Evolutionary conservation across 2,113 vertebrate species (phyloP).

Genomic region (Oreochromis spilurus): DNA sequence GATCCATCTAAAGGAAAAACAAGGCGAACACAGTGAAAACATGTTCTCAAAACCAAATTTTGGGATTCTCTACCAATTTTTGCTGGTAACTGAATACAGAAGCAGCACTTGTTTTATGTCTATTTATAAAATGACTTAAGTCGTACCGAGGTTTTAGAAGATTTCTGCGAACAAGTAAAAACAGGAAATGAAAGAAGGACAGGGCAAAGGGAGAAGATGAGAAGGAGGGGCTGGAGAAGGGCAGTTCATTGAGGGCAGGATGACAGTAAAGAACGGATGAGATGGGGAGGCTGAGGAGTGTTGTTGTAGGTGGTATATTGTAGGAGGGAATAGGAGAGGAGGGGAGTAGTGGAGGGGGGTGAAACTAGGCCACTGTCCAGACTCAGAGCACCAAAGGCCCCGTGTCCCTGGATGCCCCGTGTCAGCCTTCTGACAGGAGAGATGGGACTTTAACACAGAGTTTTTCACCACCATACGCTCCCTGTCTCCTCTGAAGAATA

Average conservation of each 20-base stretch:
- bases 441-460: slow-evolving; percentile 70
- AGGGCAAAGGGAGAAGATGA: background rate
- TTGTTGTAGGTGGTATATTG: slow-evolving; percentile 65
- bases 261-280: slow-evolving; percentile 72
- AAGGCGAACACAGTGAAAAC: background rate
- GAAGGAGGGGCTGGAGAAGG: background rate
- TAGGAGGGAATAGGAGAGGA: background rate
- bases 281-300: slow-evolving; percentile 57
- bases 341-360: slow-evolving; percentile 4
- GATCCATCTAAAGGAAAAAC: background rate
- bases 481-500: slow-evolving; percentile 70
- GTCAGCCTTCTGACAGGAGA: slow-evolving; percentile 75
- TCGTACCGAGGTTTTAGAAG: background rate
- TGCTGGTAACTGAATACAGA: background rate
- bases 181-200: background rate
- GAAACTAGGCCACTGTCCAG: slow-evolving; percentile 77
- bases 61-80: background rate
- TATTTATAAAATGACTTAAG: background rate
- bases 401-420: slow-evolving; percentile 65
- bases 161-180: background rate
- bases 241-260: slow-evolving; percentile 60
- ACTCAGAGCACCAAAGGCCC: slow-evolving; percentile 68
- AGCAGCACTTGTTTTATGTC: background rate
- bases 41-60: background rate
- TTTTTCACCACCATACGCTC: slow-evolving; percentile 64